A percentile compares a stretch with the other conserved stretches of the same genome.
These are phyloP conservation scores for Leucania comma DNA, from an alignment of 2,888 invertebrate genomes.

Conservation along the genomic window DNA sequence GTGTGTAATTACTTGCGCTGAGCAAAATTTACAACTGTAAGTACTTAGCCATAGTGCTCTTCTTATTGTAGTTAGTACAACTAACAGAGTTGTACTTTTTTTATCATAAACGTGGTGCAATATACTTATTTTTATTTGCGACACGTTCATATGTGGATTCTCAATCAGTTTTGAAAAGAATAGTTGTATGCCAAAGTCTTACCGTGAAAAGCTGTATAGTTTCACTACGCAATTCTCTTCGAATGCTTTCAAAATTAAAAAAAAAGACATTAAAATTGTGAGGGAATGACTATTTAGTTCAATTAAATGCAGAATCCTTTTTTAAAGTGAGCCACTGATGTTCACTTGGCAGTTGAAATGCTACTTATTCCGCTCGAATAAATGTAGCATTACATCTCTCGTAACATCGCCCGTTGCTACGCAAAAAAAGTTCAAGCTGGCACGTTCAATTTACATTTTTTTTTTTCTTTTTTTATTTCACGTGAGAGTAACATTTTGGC, in stretches of 20 bases:
- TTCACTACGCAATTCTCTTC: too few species aligned
- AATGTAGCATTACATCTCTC: not conserved
- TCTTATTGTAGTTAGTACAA: constrained; percentile 51
- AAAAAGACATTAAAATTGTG: too few species aligned
- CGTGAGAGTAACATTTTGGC: constrained; percentile 24
- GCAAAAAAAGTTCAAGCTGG: too few species aligned
- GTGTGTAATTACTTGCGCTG: constrained; percentile 88
- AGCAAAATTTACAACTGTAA: constrained; percentile 88
- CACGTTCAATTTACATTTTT: not conserved
- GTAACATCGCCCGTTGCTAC: too few species aligned
- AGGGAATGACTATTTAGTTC: too few species aligned
- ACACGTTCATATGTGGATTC: constrained; percentile 37
- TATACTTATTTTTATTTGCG: constrained; percentile 31
- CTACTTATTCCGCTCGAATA: not conserved
- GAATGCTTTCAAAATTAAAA: too few species aligned
- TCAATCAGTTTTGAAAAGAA: constrained; percentile 25
- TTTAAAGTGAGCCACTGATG: too few species aligned
- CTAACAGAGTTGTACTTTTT: constrained; percentile 39
- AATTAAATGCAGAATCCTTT: too few species aligned
- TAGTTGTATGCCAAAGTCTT: constrained; percentile 26
- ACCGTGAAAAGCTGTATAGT: not conserved
- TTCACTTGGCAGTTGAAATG: too few species aligned
- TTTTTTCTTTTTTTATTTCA: not conserved
- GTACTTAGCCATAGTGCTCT: constrained; percentile 75
- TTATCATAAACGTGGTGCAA: constrained; percentile 41